phyloP scores from a whole-genome alignment of 2,113 vertebrate genomes.

The Chlorodrepanis virens region DNA sequence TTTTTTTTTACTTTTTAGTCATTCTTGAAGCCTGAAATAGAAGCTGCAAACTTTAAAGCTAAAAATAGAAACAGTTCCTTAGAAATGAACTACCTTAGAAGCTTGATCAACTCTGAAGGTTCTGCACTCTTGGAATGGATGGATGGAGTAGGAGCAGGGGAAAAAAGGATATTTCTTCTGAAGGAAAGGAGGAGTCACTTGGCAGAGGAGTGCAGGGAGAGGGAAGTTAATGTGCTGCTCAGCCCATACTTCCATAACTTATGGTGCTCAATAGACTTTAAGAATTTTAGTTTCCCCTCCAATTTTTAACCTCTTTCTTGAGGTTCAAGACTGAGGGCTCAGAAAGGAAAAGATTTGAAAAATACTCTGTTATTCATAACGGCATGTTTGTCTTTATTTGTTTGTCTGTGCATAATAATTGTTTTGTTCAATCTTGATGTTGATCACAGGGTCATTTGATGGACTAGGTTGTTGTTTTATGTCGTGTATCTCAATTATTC shows the following conservation, averaged over 20 bases:
- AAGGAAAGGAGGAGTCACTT: neutral
- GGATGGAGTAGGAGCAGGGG: neutral
- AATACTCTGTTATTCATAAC: neutral
- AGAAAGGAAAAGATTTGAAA: neutral
- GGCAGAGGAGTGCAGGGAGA: neutral
- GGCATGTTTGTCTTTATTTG: neutral
- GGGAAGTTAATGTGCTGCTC: neutral
- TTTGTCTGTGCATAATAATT: neutral
- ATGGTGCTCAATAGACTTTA: neutral
- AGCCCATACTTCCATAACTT: neutral
- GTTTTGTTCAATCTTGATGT: neutral
- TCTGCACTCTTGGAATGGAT: neutral
- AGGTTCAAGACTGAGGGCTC: neutral
- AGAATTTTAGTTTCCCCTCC: neutral
- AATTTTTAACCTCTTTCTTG: neutral
- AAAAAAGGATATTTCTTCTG: neutral
- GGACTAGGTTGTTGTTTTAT: neutral
- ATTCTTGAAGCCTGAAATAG: neutral
- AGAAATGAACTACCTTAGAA: neutral
- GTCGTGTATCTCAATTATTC: neutral
- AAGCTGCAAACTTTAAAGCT: neutral
- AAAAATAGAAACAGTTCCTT: neutral
- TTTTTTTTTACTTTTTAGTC: neutral
- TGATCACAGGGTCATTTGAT: neutral
- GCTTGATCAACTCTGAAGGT: neutral